A percentile compares a stretch with the other conserved stretches of the same genome.
Evolutionary conservation across 2,888 invertebrate species (phyloP).

Genomic region (Drosophila pseudotalamancana): DNA sequence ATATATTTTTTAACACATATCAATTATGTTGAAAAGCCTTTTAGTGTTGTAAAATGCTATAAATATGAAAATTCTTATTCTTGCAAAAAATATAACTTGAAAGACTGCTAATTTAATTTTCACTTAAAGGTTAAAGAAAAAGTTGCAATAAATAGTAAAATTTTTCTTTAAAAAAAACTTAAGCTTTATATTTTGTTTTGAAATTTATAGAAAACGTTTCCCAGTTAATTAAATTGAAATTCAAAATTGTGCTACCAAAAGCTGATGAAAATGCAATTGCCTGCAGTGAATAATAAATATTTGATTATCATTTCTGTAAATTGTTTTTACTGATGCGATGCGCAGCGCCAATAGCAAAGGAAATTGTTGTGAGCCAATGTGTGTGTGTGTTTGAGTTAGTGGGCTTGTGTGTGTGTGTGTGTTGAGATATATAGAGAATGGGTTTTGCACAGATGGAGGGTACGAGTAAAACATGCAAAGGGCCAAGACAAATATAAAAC

Average conservation of each 20-base stretch:
- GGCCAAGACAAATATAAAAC: constrained; percentile 48
- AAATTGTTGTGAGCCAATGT: not conserved
- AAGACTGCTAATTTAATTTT: not conserved
- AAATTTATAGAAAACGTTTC: not conserved
- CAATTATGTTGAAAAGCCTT: not conserved
- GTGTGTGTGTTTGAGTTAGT: constrained; percentile 1
- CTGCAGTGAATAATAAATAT: constrained; percentile 5
- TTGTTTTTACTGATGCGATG: constrained; percentile 14
- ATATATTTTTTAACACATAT: not conserved
- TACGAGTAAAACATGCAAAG: constrained; percentile 35
- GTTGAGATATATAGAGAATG: constrained; percentile 13
- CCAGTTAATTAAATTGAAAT: not conserved
- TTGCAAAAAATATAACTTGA: not conserved
- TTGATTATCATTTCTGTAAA: constrained; percentile 17
- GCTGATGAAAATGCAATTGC: constrained; percentile 21
- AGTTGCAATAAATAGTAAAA: not conserved
- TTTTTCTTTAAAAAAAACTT: not conserved
- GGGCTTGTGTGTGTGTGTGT: not conserved
- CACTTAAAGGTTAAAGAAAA: too few relatives aligned
- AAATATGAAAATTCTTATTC: not conserved
- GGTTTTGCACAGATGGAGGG: constrained; percentile 33
- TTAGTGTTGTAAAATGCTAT: not conserved
- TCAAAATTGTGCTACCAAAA: not conserved
- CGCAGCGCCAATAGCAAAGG: constrained; percentile 18
- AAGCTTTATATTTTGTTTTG: constrained; percentile 1